These are phyloP conservation scores for Chrysopa pallens DNA, from an alignment of 1,140 invertebrate genomes.

Conservation along the genomic window DNA sequence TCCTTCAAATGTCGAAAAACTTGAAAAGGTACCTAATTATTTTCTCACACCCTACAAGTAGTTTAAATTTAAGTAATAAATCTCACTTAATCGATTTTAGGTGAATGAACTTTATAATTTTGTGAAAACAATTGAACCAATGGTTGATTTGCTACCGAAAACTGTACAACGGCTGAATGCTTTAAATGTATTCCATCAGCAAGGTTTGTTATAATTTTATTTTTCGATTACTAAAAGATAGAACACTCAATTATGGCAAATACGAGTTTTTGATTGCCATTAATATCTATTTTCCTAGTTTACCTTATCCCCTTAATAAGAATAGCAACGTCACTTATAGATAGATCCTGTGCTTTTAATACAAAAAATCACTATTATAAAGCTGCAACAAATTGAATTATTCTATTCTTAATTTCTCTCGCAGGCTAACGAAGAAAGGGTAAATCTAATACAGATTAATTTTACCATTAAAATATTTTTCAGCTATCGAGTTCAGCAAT, in stretches of 20 bases:
- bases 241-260: no score
- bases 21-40: no score
- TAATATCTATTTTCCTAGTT: no score
- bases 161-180: constrained; percentile 69
- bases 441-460: not conserved
- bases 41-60: no score
- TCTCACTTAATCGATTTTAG: constrained; percentile 24
- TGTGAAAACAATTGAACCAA: constrained; percentile 63
- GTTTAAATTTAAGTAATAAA: not conserved
- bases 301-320: no score
- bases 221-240: no score
- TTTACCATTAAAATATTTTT: constrained; percentile 13
- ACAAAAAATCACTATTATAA: not conserved
- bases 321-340: no score
- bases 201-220: no score
- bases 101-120: constrained; percentile 72
- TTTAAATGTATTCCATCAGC: constrained; percentile 69
- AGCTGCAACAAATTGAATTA: not conserved
- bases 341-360: not conserved
- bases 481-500: constrained; percentile 72
- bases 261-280: no score
- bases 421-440: no score
- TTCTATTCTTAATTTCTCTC: constrained; percentile 2
- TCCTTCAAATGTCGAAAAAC: no score
- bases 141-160: constrained; percentile 57